Conservation (phyloP, 2,797 vertebrate species). For the Bryconaethiops microstoma region DNA sequence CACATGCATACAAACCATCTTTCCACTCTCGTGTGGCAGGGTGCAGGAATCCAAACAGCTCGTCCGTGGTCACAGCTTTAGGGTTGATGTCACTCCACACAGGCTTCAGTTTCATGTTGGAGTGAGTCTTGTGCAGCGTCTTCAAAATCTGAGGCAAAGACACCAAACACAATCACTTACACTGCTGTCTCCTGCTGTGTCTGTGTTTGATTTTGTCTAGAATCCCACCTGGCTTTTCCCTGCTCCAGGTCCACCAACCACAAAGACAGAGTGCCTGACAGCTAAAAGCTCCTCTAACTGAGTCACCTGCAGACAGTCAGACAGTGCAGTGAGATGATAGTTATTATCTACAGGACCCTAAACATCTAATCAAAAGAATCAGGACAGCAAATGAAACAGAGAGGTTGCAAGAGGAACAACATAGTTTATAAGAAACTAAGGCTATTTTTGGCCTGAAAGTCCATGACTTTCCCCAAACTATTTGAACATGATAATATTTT, state of each 20-base stretch:
- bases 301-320: constrained; percentile 71
- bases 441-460: neutral
- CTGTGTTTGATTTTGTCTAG: neutral
- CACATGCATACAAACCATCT: constrained; percentile 73
- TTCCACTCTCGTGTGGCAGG: constrained; percentile 81
- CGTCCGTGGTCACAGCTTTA: constrained; percentile 80
- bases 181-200: neutral
- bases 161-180: neutral
- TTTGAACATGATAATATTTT: too few relatives aligned
- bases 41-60: constrained; percentile 81
- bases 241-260: constrained; percentile 78
- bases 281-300: constrained; percentile 78
- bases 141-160: constrained; percentile 73
- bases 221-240: constrained; percentile 79
- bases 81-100: constrained; percentile 79
- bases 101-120: constrained; percentile 77
- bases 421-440: neutral
- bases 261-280: constrained; percentile 80
- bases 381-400: neutral
- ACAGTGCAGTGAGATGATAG: neutral
- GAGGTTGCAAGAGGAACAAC: neutral
- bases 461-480: too few relatives aligned
- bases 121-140: constrained; percentile 74
- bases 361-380: neutral
- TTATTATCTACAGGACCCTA: neutral